Evolutionary conservation across 2,113 vertebrate genomes (phyloP), one percentile per base, ranked within the genome.

Genomic region (Ammodytes marinus): DNA sequence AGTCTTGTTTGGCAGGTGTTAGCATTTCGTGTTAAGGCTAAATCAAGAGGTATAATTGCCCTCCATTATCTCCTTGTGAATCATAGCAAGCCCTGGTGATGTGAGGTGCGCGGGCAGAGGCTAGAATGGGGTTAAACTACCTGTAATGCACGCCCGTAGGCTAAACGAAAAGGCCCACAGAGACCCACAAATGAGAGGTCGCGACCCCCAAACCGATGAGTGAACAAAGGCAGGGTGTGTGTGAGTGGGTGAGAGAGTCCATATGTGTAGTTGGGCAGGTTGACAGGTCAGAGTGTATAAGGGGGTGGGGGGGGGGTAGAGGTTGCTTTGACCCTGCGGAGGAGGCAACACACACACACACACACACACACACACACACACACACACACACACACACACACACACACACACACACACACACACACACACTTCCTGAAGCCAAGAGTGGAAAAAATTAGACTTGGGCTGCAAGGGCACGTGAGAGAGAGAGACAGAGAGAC

Each of bases 31-130:
- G 89, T 85, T 70, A 53, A 82, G 74, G 58, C 60, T 57, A 68
- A 87, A 86, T 87, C 72, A 59, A 27, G 69, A 77, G 61, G 13
- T 77, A 27, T 27, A 85, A 88, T 84, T 86, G 59, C 54, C 65
- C 70, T 13, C 63, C 37, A 75, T 92, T 74, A 82, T 68, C n/a
- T 27, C 52, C 65, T 69, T 39, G 70, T 89, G 91, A 86, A 50
- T 90, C 86, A 89, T 1, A 8, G 43, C 54, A 27, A 74, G 74
- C 50, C 27, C 40, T 0, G 40, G 80, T 60, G 43, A 53, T 47
- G 54, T 59, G 37, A 69, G 52, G 72, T 49, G 68, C 77, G 80
- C 59, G 59, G 40, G 39, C 65, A 53, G 40, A 61, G 43, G 39
- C 45, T 42, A 52, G 58, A 10, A n/a, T 27, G 27, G 19, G 61